Evolutionary conservation across 2,797 vertebrate species (phyloP).

Genomic region (Benthosema pterotum): DNA sequence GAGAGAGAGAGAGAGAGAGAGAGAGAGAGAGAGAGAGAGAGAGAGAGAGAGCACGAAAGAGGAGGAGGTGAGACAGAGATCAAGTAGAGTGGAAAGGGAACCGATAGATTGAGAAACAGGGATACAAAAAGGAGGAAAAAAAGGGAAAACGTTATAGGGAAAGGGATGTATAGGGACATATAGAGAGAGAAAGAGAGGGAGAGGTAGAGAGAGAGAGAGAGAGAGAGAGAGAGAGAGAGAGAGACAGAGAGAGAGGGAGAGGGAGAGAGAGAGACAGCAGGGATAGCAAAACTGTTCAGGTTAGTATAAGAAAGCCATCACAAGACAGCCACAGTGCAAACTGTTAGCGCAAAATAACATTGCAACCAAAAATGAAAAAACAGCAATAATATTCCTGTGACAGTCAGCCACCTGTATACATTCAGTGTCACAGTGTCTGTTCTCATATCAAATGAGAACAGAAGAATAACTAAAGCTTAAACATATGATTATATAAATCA

Average conservation of each 20-base stretch:
- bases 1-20: constrained; percentile 28
- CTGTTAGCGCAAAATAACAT: constrained; percentile 69
- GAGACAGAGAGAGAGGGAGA: constrained; percentile 13
- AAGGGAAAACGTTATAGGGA: constrained; percentile 2
- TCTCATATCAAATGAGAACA: too few relatives aligned
- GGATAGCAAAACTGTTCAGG: constrained; percentile 76
- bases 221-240: constrained; percentile 34
- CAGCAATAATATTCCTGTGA: constrained; percentile 4
- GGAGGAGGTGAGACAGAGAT: constrained; percentile 38
- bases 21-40: constrained; percentile 33
- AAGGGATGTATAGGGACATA: constrained; percentile 31
- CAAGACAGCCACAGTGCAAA: constrained; percentile 70
- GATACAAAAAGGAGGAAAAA: constrained; percentile 51
- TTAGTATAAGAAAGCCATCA: constrained; percentile 79
- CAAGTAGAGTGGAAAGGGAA: constrained; percentile 11
- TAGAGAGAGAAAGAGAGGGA: constrained; percentile 39
- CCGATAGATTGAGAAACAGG: constrained; percentile 33
- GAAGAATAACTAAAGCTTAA: too few relatives aligned
- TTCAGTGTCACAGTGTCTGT: too few relatives aligned
- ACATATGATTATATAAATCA: too few relatives aligned
- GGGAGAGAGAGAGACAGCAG: constrained; percentile 37
- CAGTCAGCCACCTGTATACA: too few relatives aligned
- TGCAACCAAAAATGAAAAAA: constrained; percentile 50
- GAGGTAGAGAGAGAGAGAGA: constrained; percentile 48
- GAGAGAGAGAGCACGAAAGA: constrained; percentile 29